Evolutionary conservation across 2,797 vertebrate species (phyloP).

Genomic region (Hippoglossus hippoglossus): DNA sequence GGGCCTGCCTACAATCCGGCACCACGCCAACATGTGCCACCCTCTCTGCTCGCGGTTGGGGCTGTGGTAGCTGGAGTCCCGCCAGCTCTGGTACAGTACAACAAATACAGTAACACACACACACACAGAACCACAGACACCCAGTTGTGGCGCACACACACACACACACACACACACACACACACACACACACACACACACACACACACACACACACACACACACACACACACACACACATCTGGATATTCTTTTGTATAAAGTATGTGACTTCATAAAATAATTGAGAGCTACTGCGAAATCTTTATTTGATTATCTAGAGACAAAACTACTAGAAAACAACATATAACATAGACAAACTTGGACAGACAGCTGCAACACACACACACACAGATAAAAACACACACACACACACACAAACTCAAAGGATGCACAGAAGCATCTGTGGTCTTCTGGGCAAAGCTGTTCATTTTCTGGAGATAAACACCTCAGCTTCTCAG

Average conservation of each 20-base stretch:
- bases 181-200: too few species aligned
- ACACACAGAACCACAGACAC: constrained; percentile 30
- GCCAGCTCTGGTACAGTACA: constrained; percentile 79
- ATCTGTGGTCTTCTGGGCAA: constrained; percentile 85
- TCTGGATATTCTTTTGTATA: constrained; percentile 46
- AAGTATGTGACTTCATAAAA: constrained; percentile 8
- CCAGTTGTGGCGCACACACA: constrained; percentile 32
- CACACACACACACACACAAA: constrained; percentile 57
- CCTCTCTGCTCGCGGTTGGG: constrained; percentile 76
- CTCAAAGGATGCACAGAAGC: constrained; percentile 80
- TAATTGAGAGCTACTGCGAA: constrained; percentile 20
- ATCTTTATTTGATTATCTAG: constrained; percentile 57
- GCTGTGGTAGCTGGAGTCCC: constrained; percentile 77
- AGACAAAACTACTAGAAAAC: constrained; percentile 62
- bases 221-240: constrained; percentile 33
- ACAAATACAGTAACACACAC: constrained; percentile 72
- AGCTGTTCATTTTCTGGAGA: constrained; percentile 84
- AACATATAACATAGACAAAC: constrained; percentile 61
- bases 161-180: too few species aligned
- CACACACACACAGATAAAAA: constrained; percentile 27
- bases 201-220: constrained; percentile 10
- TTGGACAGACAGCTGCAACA: constrained; percentile 76
- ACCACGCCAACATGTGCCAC: constrained; percentile 73
- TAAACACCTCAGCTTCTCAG: constrained; percentile 83
- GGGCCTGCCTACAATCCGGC: constrained; percentile 83